Percentiles rank a stretch among this genome's conserved stretches.
These are phyloP conservation scores for Malthinus flaveolus DNA, from an alignment of 2,888 invertebrate species.

Conservation along the genomic window DNA sequence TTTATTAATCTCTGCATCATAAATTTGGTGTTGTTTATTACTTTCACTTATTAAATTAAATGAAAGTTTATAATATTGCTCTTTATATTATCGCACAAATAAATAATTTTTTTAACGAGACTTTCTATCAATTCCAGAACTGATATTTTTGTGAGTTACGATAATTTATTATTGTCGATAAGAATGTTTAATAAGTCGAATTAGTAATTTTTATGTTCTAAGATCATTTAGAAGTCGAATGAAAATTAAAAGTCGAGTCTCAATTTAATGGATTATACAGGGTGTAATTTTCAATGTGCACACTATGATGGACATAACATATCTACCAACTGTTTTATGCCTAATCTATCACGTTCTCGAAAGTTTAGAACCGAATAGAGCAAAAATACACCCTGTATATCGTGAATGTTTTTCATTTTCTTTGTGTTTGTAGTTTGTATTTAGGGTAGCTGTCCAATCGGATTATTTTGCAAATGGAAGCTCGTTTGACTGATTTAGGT, in stretches of 20 bases:
- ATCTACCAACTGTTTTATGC: too few relatives aligned
- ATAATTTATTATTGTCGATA: too few relatives aligned
- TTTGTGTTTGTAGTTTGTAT: neutral
- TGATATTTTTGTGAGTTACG: too few relatives aligned
- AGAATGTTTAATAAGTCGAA: too few relatives aligned
- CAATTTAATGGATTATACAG: neutral
- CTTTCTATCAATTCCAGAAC: neutral
- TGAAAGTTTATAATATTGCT: constrained; percentile 3
- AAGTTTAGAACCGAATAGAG: too few relatives aligned
- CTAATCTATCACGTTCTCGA: too few relatives aligned
- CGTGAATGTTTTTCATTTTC: neutral
- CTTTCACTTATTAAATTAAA: constrained; percentile 6
- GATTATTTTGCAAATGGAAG: neutral
- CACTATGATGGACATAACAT: too few relatives aligned
- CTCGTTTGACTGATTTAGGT: constrained; percentile 12
- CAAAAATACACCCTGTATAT: too few relatives aligned
- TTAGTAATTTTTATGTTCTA: neutral
- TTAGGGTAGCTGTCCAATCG: neutral
- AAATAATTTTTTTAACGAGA: neutral
- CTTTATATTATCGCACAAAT: constrained; percentile 4
- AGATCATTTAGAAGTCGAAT: neutral
- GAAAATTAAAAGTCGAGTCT: neutral
- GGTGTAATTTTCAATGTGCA: too few relatives aligned
- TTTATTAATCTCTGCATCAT: neutral
- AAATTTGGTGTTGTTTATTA: neutral